Evolutionary conservation across 2,888 invertebrate genomes (phyloP).

Genomic region (Cheilosia impressa): DNA sequence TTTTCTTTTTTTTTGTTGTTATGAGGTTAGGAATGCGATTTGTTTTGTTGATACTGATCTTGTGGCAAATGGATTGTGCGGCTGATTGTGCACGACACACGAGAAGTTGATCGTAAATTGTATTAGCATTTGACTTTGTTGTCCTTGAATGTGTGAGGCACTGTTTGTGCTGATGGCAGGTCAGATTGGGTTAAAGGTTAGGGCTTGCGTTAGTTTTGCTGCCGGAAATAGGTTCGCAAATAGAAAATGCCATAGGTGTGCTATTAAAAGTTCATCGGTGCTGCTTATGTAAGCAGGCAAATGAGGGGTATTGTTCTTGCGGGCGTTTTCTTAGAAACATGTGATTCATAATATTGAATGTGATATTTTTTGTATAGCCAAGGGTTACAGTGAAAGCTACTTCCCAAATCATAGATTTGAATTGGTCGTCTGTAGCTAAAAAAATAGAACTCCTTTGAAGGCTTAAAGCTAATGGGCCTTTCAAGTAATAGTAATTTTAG

Average conservation of each 20-base stretch:
- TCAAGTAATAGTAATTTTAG: too few species aligned
- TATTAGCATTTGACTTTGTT: background rate
- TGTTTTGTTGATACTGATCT: slow-evolving; percentile 54
- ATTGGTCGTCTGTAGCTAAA: too few species aligned
- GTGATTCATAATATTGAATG: too few species aligned
- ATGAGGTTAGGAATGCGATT: slow-evolving; percentile 26
- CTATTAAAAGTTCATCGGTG: too few species aligned
- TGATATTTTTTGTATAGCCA: too few species aligned
- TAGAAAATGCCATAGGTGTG: background rate
- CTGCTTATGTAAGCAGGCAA: too few species aligned
- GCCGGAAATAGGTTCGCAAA: background rate
- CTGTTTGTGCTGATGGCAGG: background rate
- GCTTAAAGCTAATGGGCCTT: too few species aligned
- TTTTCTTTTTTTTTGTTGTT: background rate
- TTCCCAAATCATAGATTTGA: too few species aligned
- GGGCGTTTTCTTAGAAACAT: too few species aligned
- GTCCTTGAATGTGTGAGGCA: background rate
- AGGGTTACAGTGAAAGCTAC: too few species aligned
- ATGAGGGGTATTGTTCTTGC: too few species aligned
- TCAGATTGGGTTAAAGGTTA: slow-evolving; percentile 13
- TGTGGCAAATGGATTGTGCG: slow-evolving; percentile 48
- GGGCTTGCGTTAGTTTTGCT: background rate
- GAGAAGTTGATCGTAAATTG: background rate
- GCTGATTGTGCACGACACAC: background rate
- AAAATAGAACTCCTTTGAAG: too few species aligned